A percentile compares a stretch with the other conserved stretches of the same genome.
These are phyloP conservation scores for Siniperca chuatsi DNA, from an alignment of 2,113 vertebrate genomes.

Conservation along the genomic window DNA sequence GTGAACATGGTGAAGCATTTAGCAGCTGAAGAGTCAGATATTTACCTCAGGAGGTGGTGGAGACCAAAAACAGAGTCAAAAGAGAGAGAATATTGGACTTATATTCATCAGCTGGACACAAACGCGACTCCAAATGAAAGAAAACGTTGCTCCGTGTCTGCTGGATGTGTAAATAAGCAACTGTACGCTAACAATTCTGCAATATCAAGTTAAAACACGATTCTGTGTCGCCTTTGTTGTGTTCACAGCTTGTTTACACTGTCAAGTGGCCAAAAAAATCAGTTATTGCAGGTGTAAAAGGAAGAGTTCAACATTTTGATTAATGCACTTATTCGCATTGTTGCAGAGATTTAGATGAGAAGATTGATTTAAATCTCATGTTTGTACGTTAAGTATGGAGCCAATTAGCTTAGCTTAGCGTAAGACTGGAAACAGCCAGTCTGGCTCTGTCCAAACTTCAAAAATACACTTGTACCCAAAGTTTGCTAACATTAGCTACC, in stretches of 20 bases:
- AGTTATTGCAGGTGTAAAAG: not conserved
- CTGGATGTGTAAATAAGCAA: not conserved
- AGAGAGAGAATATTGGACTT: not conserved
- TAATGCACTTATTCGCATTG: not conserved
- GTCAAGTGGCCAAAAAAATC: not conserved
- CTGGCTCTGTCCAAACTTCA: too few relatives aligned
- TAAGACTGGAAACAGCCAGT: not conserved
- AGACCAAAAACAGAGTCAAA: not conserved
- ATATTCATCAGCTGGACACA: not conserved
- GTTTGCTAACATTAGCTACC: too few relatives aligned
- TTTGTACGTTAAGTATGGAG: not conserved
- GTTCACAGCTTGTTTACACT: not conserved
- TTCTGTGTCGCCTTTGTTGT: too few relatives aligned
- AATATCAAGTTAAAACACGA: not conserved
- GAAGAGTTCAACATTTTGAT: not conserved
- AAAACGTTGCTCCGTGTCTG: not conserved
- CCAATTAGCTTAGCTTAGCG: not conserved
- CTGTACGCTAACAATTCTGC: not conserved
- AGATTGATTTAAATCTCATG: not conserved
- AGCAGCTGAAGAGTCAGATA: not conserved
- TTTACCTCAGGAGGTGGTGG: not conserved
- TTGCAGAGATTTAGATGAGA: not conserved
- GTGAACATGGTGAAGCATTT: not conserved
- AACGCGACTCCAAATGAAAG: not conserved
- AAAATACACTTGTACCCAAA: too few relatives aligned